Evolutionary conservation across 2,113 vertebrate species (phyloP).

Genomic region (Melospiza georgiana): DNA sequence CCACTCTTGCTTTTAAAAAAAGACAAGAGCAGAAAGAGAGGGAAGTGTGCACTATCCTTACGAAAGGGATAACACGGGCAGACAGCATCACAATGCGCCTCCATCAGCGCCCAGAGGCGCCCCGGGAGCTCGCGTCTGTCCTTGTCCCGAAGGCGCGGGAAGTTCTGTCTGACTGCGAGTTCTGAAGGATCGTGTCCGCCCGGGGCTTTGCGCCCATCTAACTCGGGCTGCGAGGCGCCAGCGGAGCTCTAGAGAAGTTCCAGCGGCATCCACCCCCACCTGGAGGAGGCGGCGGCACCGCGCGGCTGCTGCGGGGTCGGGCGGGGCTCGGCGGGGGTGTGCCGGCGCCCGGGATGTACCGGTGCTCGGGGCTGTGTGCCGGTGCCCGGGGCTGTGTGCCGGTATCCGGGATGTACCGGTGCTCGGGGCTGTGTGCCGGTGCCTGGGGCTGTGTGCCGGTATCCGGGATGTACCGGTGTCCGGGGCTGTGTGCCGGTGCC

Average conservation of each 20-base stretch:
- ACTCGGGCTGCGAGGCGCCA: neutral
- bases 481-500: no score
- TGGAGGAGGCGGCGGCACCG: neutral
- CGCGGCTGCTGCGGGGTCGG: neutral
- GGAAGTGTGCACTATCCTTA: fast-evolving
- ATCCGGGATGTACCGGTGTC: no score
- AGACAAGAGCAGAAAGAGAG: neutral
- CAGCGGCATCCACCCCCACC: neutral
- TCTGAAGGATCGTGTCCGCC: fast-evolving
- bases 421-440: no score
- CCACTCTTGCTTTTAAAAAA: neutral
- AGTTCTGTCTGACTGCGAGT: fast-evolving
- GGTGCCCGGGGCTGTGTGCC: no score
- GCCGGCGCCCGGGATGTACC: neutral
- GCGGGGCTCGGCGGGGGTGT: neutral
- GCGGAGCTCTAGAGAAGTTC: neutral
- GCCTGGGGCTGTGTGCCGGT: no score
- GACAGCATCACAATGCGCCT: fast-evolving
- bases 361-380: no score
- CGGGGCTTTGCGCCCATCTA: fast-evolving
- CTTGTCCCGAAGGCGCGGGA: neutral
- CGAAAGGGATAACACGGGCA: fast-evolving
- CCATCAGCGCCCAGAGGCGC: fast-evolving
- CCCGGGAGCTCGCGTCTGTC: fast-evolving
- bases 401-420: no score